A percentile compares a stretch with the other conserved stretches of the same genome.
Evolutionary conservation across 2,888 invertebrate genomes (phyloP).

Genomic region (Mesorhabditis spiculigera): DNA sequence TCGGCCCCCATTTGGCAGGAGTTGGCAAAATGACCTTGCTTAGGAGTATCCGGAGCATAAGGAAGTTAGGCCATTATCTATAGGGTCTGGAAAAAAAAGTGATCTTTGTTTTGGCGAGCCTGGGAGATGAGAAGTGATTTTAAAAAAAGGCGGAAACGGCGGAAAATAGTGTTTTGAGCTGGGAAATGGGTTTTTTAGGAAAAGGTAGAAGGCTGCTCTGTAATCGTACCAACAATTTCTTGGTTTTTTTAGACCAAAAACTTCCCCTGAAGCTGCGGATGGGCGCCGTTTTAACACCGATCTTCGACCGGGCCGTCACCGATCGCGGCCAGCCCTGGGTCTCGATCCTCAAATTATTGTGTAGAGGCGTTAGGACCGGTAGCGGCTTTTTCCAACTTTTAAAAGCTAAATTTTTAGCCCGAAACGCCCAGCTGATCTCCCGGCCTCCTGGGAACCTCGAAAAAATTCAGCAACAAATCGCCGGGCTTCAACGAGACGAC

Average conservation of each 20-base stretch:
- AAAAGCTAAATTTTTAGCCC: conserved; percentile 21
- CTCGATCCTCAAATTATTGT: conserved; percentile 12
- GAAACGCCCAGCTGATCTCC: conserved; percentile 44
- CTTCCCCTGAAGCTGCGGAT: conserved; percentile 44
- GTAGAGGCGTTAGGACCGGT: background rate
- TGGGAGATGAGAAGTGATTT: too few relatives aligned
- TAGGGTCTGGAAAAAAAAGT: too few relatives aligned
- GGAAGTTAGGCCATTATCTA: too few relatives aligned
- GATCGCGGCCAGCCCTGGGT: background rate
- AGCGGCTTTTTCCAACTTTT: too few relatives aligned
- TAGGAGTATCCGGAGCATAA: too few relatives aligned
- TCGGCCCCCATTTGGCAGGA: too few relatives aligned
- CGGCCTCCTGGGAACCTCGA: conserved; percentile 28
- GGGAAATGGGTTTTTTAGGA: too few relatives aligned
- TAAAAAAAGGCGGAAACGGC: too few relatives aligned
- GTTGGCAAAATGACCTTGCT: too few relatives aligned
- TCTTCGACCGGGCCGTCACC: background rate
- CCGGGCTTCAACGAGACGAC: conserved; percentile 17
- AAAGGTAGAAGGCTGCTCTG: background rate
- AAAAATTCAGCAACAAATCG: conserved; percentile 12
- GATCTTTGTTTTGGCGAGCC: too few relatives aligned
- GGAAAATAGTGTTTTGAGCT: too few relatives aligned
- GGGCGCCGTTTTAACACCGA: conserved; percentile 21
- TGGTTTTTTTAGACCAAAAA: conserved; percentile 33
- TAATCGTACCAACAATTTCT: background rate